phyloP scores from a whole-genome alignment of 2,797 vertebrate genomes.

The Gobio occitaniae region DNA sequence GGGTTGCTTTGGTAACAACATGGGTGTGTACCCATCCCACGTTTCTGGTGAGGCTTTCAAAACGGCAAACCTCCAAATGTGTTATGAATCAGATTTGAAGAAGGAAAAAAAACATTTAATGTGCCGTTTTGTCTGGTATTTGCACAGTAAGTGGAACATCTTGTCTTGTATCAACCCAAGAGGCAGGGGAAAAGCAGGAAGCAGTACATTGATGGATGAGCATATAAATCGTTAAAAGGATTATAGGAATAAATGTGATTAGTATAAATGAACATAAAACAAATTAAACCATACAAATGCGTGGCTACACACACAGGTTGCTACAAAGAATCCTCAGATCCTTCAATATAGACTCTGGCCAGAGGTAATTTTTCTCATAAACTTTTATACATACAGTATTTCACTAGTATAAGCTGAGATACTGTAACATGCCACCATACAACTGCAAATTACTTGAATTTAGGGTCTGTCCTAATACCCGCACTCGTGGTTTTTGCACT shows the following conservation, averaged over 20 bases:
- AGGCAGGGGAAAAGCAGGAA: neutral
- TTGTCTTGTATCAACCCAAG: neutral
- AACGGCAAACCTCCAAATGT: no score
- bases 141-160: neutral
- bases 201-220: neutral
- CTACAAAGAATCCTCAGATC: neutral
- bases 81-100: no score
- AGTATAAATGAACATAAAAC: neutral
- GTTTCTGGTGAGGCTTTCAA: neutral
- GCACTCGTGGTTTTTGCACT: neutral
- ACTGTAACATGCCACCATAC: neutral
- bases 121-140: neutral
- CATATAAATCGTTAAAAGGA: neutral
- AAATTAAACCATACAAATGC: neutral
- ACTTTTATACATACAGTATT: neutral
- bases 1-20: neutral
- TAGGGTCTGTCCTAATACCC: neutral
- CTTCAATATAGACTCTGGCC: neutral
- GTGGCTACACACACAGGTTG: neutral
- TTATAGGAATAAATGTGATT: neutral
- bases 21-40: accelerated
- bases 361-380: neutral
- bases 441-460: neutral
- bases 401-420: neutral
- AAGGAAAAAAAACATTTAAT: no score